A percentile compares a stretch with the other conserved stretches of the same genome.
Conservation (phyloP, 1,140 invertebrate genomes). For the Hormaphis cornu region DNA sequence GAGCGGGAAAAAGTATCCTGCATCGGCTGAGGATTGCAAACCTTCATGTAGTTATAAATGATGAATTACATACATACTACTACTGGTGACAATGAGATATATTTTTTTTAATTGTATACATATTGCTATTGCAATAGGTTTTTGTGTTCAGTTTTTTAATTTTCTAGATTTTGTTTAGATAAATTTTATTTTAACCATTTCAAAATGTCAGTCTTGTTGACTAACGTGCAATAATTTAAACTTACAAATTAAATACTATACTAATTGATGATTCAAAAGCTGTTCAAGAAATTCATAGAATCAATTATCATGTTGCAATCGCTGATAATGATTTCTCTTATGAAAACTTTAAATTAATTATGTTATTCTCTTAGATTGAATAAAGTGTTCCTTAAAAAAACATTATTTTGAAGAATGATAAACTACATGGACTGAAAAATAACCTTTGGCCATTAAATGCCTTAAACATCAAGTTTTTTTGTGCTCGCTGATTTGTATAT, state of each 20-base stretch:
- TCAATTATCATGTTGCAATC: not conserved
- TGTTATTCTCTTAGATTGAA: not conserved
- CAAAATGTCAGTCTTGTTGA: not conserved
- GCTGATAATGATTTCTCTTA: not conserved
- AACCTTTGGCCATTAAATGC: not conserved
- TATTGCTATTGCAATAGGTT: not conserved
- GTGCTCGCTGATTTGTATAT: not conserved
- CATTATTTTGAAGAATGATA: not conserved
- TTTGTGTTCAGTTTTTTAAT: conserved; percentile 7
- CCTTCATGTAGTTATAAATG: conserved; percentile 20
- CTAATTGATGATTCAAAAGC: too few relatives aligned
- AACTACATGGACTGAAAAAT: not conserved
- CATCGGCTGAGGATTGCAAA: conserved; percentile 7
- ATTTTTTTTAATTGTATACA: not conserved
- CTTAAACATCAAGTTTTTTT: not conserved
- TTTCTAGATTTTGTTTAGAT: not conserved
- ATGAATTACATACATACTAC: not conserved
- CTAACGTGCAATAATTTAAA: conserved; percentile 21
- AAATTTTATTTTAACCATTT: conserved; percentile 7
- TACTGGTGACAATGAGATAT: not conserved
- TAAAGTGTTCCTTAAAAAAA: not conserved
- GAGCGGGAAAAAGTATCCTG: conserved; percentile 21
- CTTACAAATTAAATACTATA: not conserved
- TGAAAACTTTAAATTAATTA: not conserved
- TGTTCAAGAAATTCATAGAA: too few relatives aligned